These are phyloP conservation scores for Galago senegalensis DNA, from an alignment of 2,797 vertebrate genomes.

Conservation along the genomic window DNA sequence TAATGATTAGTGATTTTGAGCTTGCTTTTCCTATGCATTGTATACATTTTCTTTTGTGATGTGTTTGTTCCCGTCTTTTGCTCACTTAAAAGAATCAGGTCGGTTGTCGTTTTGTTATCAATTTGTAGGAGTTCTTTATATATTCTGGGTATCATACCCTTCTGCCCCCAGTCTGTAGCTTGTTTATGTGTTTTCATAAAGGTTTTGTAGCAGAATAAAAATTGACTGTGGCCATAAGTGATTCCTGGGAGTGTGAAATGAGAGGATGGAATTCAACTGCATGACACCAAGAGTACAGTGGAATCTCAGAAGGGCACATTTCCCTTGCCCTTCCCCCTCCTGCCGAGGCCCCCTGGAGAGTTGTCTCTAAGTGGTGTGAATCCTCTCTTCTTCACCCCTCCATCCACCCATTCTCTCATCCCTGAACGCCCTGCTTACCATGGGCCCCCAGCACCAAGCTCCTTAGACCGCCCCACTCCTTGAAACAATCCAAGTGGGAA, in stretches of 20 bases:
- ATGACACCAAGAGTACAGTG: neutral
- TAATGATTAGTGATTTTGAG: neutral
- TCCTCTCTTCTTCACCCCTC: neutral
- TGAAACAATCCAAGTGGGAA: neutral
- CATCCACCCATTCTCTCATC: neutral
- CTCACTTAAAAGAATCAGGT: neutral
- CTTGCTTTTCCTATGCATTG: neutral
- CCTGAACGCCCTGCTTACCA: neutral
- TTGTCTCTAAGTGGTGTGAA: neutral
- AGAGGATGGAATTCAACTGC: neutral
- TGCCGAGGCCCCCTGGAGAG: neutral
- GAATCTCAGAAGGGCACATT: neutral
- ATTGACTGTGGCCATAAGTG: neutral
- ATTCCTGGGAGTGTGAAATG: neutral
- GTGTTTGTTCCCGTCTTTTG: neutral
- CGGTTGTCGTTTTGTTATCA: neutral
- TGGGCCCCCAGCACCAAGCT: neutral
- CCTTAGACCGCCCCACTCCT: neutral
- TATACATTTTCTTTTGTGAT: neutral
- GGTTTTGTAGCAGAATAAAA: neutral
- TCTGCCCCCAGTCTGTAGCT: neutral
- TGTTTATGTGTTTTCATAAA: neutral
- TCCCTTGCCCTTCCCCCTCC: neutral
- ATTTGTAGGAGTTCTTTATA: neutral
- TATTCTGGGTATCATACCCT: neutral